A percentile compares a stretch with the other conserved stretches of the same genome.
Conservation (phyloP, 2,797 vertebrate genomes). For the Sylvia borin region DNA sequence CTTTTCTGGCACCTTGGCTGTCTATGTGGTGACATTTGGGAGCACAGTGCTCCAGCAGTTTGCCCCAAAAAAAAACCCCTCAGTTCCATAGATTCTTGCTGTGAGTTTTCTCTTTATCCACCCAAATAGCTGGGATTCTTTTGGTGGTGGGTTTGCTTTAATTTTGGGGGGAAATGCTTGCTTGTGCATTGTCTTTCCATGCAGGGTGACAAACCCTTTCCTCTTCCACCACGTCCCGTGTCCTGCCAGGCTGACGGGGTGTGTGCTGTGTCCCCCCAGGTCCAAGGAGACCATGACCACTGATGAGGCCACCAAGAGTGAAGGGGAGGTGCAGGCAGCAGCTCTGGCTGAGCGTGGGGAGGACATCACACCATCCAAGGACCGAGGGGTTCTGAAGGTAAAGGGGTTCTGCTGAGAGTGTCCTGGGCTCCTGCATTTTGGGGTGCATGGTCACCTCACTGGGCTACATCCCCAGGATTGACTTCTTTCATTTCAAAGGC, state of each 20-base stretch:
- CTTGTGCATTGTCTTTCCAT: background rate
- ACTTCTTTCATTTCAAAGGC: background rate
- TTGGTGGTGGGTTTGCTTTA: background rate
- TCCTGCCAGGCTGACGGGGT: background rate
- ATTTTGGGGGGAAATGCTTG: background rate
- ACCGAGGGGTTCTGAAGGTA: constrained; percentile 92
- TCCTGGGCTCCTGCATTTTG: background rate
- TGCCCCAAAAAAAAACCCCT: fast-evolving
- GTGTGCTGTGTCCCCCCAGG: background rate
- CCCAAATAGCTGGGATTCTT: background rate
- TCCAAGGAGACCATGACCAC: constrained; percentile 85
- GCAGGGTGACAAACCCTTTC: background rate
- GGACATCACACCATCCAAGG: constrained; percentile 86
- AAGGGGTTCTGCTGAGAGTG: background rate
- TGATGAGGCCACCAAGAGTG: constrained; percentile 84
- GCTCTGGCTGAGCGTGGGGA: constrained; percentile 82
- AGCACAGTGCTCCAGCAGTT: background rate
- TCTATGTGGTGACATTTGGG: background rate
- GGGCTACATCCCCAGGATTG: background rate
- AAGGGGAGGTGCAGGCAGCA: constrained; percentile 76
- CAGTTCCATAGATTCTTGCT: background rate
- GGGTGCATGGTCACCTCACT: fast-evolving
- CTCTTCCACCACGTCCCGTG: background rate
- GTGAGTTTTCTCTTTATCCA: background rate
- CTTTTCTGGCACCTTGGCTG: background rate